Conservation (phyloP, 2,888 invertebrate genomes). For the Melanchra persicariae region DNA sequence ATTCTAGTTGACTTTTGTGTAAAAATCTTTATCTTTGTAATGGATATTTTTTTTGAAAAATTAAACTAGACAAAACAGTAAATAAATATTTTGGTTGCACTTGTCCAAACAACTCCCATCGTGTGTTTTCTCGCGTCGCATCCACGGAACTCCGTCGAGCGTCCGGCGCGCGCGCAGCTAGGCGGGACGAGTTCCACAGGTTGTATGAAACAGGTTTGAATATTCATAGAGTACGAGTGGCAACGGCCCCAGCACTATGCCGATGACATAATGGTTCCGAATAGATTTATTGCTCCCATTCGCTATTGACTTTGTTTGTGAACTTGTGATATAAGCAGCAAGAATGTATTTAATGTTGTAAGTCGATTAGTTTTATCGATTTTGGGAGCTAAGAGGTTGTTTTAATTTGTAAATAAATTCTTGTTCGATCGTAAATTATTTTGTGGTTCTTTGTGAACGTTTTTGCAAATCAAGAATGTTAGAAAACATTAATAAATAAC, state of each 20-base stretch:
- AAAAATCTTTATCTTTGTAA: no score
- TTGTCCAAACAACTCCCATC: constrained; percentile 56
- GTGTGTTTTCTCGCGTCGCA: constrained; percentile 59
- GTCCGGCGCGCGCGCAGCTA: constrained; percentile 62
- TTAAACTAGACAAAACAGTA: constrained; percentile 10
- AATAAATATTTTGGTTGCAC: constrained; percentile 36
- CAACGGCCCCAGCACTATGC: constrained; percentile 80
- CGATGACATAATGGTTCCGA: constrained; percentile 85
- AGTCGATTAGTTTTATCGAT: constrained; percentile 31
- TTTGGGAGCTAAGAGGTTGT: constrained; percentile 6
- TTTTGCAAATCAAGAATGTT: neutral
- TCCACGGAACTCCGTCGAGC: constrained; percentile 62
- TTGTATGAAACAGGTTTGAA: constrained; percentile 81
- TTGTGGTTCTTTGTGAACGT: neutral
- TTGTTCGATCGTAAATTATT: neutral
- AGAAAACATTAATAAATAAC: neutral
- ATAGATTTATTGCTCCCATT: constrained; percentile 79
- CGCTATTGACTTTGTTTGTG: constrained; percentile 67
- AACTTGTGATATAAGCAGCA: constrained; percentile 48
- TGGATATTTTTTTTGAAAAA: no score
- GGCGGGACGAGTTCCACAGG: constrained; percentile 73
- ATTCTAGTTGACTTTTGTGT: no score
- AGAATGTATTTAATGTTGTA: constrained; percentile 28
- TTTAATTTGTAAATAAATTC: constrained; percentile 33
- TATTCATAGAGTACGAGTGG: constrained; percentile 81